Base-by-base conservation (phyloP, 2,113 vertebrate species). In the Syrmaticus mikado region DNA sequence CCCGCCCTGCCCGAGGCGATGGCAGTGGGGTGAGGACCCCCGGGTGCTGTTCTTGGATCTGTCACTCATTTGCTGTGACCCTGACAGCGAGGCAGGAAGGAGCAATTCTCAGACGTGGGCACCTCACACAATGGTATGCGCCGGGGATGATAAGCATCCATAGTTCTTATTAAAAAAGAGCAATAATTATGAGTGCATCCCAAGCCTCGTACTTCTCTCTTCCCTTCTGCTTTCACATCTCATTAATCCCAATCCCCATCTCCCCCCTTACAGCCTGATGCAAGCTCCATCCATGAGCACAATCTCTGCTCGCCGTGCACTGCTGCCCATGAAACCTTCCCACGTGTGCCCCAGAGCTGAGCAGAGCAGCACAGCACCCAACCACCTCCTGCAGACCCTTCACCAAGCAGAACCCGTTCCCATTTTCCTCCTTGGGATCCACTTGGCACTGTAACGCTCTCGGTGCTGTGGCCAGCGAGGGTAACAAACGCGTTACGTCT, bases 401-500 rank as follows among this genome's bases (percentile, higher is more conserved):
- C n/a, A 28, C 48, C 22, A 92, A 83, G 58, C 1, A 70, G 20
- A 71, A 75, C n/a, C 15, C 60, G 9, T 24, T 43, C n/a, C 27
- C 8, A 13, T 81, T 70, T 73, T 55, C 36, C 60, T 68, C 60
- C 70, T 53, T 53, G n/a, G 41, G 53, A 43, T 52, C 36, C 43
- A 28, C 64, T 16, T 43, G 36, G 38, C 13, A 41, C 64, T 71
- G 11, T 22, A 71, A 71, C 48, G 25, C 34, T 15, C 40, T 25
- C 88, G 75, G 34, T 50, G 13, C 52, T 61, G 46, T 28, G 46
- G 8, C 5, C 58, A 67, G 66, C 15, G 61, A 52, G 50, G 70
- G 32, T 4, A 45, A 45, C 1, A 19, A 1, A 40, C 8, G 5
- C 8, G 6, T 53, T n/a, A 8, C 13, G 30, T 16, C 34, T 70